Percentiles rank a stretch among this genome's conserved stretches.
Conservation (phyloP, 2,797 vertebrate species). For the Microchirus variegatus region DNA sequence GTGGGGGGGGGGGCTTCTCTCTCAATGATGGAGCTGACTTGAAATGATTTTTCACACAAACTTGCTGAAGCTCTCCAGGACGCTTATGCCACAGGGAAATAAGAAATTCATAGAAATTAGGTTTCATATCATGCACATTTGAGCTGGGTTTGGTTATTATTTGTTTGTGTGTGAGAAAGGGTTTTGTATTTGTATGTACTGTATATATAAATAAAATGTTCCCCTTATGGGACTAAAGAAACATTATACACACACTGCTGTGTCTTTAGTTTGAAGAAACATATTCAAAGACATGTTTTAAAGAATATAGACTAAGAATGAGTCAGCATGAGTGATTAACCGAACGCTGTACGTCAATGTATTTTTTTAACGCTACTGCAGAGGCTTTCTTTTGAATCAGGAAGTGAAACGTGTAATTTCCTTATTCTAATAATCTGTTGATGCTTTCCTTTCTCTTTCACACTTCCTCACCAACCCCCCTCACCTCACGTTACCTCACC, state of each 20-base stretch:
- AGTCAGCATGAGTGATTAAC: not conserved
- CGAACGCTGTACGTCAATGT: not conserved
- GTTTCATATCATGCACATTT: conserved; percentile 26
- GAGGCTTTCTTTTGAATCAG: conserved; percentile 31
- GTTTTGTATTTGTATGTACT: not conserved
- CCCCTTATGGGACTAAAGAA: no score
- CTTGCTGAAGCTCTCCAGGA: conserved; percentile 54
- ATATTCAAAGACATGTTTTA: not conserved
- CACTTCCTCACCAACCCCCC: not conserved
- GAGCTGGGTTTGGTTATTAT: conserved; percentile 7
- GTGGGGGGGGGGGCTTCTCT: no score
- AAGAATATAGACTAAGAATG: not conserved
- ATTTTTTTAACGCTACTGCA: conserved; percentile 1
- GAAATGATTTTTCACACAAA: conserved; percentile 53
- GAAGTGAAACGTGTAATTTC: conserved; percentile 40
- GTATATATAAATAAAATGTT: no score
- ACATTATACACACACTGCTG: not conserved
- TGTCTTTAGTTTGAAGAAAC: not conserved
- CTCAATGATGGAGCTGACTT: conserved; percentile 46
- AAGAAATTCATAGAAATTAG: conserved; percentile 42
- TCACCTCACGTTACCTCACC: conserved; percentile 7
- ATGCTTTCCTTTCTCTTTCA: conserved; percentile 11
- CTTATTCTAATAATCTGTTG: conserved; percentile 6
- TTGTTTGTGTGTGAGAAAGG: conserved; percentile 7
- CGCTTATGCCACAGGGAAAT: conserved; percentile 32